Evolutionary conservation across 1,140 invertebrate genomes (phyloP).

Genomic region (Antheraea pernyi): DNA sequence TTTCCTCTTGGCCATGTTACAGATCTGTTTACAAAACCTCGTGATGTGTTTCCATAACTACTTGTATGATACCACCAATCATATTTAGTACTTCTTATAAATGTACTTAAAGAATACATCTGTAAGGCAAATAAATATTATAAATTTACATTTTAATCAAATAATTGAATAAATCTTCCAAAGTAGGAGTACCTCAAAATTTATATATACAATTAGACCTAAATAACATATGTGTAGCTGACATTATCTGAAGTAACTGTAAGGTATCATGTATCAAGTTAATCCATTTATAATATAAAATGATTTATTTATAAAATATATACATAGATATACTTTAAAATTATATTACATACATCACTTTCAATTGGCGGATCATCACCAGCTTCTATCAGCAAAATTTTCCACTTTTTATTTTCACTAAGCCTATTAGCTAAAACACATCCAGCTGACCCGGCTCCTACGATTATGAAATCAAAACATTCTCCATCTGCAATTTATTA

Average conservation of each 20-base stretch:
- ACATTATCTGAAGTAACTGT: no score
- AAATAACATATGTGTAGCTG: no score
- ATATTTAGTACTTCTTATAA: neutral
- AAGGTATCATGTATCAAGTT: no score
- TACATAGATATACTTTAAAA: neutral
- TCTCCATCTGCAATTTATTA: constrained; percentile 29
- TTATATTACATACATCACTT: constrained; percentile 24
- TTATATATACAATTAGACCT: no score
- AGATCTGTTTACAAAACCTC: constrained; percentile 10
- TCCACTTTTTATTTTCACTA: constrained; percentile 63
- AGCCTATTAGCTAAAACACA: constrained; percentile 68
- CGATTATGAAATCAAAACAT: constrained; percentile 51
- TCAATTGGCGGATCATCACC: constrained; percentile 58
- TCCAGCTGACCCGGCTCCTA: constrained; percentile 68
- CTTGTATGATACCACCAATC: constrained; percentile 10
- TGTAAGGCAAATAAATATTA: neutral
- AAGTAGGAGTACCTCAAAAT: no score
- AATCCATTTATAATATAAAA: no score
- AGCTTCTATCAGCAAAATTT: constrained; percentile 80
- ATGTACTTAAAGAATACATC: neutral
- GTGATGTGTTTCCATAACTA: constrained; percentile 6
- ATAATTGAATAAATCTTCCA: no score
- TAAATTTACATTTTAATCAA: no score
- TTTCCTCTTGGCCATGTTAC: constrained; percentile 82
- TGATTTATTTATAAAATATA: no score